phyloP scores from a whole-genome alignment of 2,113 vertebrate species.

The Microcebus lehilahytsara region DNA sequence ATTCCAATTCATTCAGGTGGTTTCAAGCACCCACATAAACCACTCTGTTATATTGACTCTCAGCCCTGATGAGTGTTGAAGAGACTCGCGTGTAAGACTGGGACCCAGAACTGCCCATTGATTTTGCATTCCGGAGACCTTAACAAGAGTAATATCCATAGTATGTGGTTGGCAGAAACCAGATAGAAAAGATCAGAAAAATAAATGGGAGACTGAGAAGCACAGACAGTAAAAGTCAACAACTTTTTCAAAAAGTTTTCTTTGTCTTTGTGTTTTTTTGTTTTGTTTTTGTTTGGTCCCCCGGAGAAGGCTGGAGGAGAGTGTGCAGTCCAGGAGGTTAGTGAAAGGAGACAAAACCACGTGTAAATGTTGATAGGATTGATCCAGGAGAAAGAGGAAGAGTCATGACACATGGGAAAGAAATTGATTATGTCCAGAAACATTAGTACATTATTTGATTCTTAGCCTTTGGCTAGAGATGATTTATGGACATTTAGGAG shows the following conservation, averaged over 20 bases:
- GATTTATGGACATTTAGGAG: not conserved
- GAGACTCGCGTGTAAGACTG: not conserved
- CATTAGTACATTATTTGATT: not conserved
- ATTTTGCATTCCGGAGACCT: not conserved
- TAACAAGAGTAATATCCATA: not conserved
- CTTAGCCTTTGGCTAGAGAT: not conserved
- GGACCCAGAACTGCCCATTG: not conserved
- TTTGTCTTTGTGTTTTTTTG: too few relatives aligned
- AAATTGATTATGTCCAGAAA: conserved; percentile 45
- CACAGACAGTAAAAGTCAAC: not conserved
- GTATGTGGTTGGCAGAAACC: not conserved
- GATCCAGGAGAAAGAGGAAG: not conserved
- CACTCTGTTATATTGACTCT: not conserved
- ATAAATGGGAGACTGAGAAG: not conserved
- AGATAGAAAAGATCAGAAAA: not conserved
- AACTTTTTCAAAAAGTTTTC: not conserved
- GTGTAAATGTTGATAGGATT: conserved; percentile 39
- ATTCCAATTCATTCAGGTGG: rapidly evolving
- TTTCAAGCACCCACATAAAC: not conserved
- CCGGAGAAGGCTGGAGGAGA: not conserved
- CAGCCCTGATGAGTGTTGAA: not conserved
- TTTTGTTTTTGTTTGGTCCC: too few relatives aligned
- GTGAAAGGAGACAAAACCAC: not conserved
- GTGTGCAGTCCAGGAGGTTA: not conserved
- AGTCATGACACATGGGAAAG: not conserved